These are phyloP conservation scores for Aphyosemion australe DNA, from an alignment of 2,113 vertebrate species.

Conservation along the genomic window DNA sequence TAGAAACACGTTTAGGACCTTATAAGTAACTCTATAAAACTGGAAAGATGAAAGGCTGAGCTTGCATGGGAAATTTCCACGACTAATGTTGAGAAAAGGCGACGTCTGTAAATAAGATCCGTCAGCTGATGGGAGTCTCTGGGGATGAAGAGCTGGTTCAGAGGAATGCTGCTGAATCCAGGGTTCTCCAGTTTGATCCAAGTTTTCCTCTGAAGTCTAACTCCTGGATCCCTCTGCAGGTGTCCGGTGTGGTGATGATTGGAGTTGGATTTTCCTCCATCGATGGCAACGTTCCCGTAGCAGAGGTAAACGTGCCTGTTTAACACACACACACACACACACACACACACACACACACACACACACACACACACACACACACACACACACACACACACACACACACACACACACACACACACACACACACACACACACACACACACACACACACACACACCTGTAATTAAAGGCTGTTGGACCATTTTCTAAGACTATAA, in stretches of 20 bases:
- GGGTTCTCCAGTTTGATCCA: neutral
- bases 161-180: conserved; percentile 40
- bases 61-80: neutral
- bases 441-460: neutral
- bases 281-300: conserved; percentile 35
- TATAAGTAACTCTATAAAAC: no score
- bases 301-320: conserved; percentile 40
- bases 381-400: no score
- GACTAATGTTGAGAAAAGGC: neutral
- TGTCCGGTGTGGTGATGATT: conserved; percentile 67
- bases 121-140: conserved; percentile 30
- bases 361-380: no score
- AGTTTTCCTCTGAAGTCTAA: neutral
- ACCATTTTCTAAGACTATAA: no score
- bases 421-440: neutral
- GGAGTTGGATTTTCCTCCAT: conserved; percentile 59
- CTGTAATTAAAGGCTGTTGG: no score
- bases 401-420: neutral
- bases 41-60: neutral
- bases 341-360: no score
- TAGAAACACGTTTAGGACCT: neutral
- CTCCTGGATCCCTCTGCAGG: conserved; percentile 39
- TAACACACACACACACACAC: neutral
- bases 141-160: conserved; percentile 19
- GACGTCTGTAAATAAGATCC: neutral